These are phyloP conservation scores for Phalacrocorax pelagicus DNA, from an alignment of 2,113 vertebrate species.

Conservation along the genomic window DNA sequence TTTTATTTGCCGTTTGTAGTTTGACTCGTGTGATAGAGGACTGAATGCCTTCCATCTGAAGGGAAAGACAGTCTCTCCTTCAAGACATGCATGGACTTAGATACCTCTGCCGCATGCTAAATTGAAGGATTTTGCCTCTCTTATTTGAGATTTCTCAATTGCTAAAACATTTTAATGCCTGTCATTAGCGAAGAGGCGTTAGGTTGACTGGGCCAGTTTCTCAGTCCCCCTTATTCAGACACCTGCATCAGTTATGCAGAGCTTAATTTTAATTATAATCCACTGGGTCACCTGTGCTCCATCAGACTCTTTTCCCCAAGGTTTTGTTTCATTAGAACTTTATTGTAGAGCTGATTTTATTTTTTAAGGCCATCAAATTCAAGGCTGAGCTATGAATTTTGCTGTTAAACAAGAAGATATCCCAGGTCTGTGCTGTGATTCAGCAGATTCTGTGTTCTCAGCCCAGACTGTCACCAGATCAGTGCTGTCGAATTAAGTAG, in stretches of 20 bases:
- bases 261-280: constrained; percentile 25
- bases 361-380: neutral
- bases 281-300: neutral
- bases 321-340: constrained; percentile 32
- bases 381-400: neutral
- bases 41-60: neutral
- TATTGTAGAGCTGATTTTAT: neutral
- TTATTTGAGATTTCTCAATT: constrained; percentile 26
- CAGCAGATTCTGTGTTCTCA: constrained; percentile 38
- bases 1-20: neutral
- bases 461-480: constrained; percentile 27
- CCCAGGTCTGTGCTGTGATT: constrained; percentile 20
- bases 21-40: neutral
- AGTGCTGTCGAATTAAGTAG: constrained; percentile 7
- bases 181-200: neutral
- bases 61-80: neutral
- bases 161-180: neutral
- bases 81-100: neutral
- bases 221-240: neutral
- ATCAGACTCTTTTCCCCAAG: neutral
- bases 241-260: constrained; percentile 1
- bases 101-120: neutral
- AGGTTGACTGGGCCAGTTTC: neutral
- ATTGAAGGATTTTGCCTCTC: neutral
- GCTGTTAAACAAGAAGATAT: neutral